A percentile compares a stretch with the other conserved stretches of the same genome.
Conservation (phyloP, 2,113 vertebrate genomes). For the Erpornis zantholeuca region DNA sequence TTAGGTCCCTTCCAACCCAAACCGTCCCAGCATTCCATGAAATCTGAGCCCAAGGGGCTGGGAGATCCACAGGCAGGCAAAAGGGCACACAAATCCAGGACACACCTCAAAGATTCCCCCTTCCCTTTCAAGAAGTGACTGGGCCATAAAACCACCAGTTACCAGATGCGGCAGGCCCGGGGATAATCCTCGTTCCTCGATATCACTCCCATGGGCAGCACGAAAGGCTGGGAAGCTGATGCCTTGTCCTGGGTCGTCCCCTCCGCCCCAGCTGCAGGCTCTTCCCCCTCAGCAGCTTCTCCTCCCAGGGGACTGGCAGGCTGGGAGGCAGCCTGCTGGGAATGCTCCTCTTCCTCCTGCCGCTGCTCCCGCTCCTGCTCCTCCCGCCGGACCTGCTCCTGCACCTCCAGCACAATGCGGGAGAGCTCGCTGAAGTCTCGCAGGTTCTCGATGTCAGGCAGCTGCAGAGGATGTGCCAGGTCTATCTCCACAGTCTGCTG, state of each 20-base stretch:
- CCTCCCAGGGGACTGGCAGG: neutral
- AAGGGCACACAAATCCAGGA: neutral
- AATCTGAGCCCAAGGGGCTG: neutral
- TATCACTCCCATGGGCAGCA: conserved; percentile 89
- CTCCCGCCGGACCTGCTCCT: conserved; percentile 81
- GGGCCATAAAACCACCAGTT: neutral
- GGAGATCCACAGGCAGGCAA: neutral
- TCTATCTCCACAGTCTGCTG: conserved; percentile 92
- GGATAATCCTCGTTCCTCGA: conserved; percentile 95
- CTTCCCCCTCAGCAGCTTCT: neutral
- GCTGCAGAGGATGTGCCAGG: conserved; percentile 82
- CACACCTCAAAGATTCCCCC: neutral
- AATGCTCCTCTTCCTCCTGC: neutral
- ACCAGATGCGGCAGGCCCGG: conserved; percentile 90
- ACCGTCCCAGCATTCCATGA: neutral
- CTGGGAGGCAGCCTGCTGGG: neutral
- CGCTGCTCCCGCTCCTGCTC: conserved; percentile 50
- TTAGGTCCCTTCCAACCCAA: neutral
- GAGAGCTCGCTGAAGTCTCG: conserved; percentile 88
- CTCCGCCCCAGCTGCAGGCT: neutral
- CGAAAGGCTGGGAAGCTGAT: conserved; percentile 76
- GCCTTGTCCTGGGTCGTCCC: neutral
- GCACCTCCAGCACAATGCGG: conserved; percentile 82
- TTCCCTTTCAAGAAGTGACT: neutral
- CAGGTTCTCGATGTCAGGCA: conserved; percentile 86